These are phyloP conservation scores for Vulpes lagopus DNA, from an alignment of 2,113 vertebrate genomes.

Conservation along the genomic window DNA sequence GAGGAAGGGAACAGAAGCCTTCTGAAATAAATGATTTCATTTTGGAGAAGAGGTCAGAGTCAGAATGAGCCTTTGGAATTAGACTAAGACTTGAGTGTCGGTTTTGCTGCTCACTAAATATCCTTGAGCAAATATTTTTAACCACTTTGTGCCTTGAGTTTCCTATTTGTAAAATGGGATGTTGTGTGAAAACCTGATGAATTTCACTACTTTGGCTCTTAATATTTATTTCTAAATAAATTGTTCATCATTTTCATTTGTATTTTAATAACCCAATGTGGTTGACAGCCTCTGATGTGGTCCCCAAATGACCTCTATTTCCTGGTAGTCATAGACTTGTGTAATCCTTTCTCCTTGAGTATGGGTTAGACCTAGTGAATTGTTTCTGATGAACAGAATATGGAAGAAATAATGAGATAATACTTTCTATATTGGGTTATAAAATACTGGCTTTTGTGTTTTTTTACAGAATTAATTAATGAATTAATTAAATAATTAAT, in stretches of 20 bases:
- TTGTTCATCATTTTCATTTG: background rate
- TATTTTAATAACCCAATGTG: background rate
- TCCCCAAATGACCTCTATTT: background rate
- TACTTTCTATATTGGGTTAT: background rate
- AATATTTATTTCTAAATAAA: slow-evolving; percentile 35
- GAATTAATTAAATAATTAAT: no score
- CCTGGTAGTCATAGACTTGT: background rate
- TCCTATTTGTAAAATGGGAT: slow-evolving; percentile 11
- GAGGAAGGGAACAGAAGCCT: background rate
- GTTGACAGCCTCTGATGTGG: background rate
- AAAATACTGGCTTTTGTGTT: background rate
- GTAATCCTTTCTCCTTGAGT: background rate
- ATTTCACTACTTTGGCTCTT: slow-evolving; percentile 29
- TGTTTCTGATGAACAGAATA: slow-evolving; percentile 3
- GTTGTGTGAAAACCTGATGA: background rate
- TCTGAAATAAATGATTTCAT: background rate
- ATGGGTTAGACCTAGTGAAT: background rate
- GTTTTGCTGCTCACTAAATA: slow-evolving; percentile 43
- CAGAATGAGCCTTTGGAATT: slow-evolving; percentile 24
- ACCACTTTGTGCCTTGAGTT: background rate
- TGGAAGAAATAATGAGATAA: background rate
- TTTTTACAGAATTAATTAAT: no score
- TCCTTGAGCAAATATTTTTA: slow-evolving; percentile 25
- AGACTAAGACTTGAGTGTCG: background rate
- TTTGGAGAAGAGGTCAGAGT: background rate